Evolutionary conservation across 1,140 invertebrate genomes (phyloP).

Genomic region (Heterodera carotae): DNA sequence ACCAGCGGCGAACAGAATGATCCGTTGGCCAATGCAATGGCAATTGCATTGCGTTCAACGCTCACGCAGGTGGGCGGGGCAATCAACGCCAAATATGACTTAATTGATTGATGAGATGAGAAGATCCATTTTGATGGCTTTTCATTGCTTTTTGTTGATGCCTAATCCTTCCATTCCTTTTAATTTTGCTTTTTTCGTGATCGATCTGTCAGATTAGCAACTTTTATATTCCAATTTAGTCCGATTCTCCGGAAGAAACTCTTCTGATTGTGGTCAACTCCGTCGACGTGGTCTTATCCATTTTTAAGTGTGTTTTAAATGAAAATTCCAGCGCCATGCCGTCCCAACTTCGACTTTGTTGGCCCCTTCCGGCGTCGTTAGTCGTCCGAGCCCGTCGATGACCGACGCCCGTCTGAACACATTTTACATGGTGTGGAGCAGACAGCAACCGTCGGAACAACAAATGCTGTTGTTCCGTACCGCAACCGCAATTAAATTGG

Average conservation of each 20-base stretch:
- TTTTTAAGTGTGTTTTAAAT: slow-evolving; percentile 7
- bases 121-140: neutral
- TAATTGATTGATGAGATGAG: neutral
- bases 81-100: too few relatives aligned
- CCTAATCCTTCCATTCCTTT: too few relatives aligned
- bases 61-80: slow-evolving; percentile 32
- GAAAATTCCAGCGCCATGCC: neutral
- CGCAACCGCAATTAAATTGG: slow-evolving; percentile 44
- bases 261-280: slow-evolving; percentile 40
- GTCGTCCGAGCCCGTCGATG: slow-evolving; percentile 20
- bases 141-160: too few relatives aligned
- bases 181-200: too few relatives aligned
- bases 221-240: neutral
- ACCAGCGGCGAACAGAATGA: slow-evolving; percentile 52
- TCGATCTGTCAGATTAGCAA: too few relatives aligned
- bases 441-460: slow-evolving; percentile 6
- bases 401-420: slow-evolving; percentile 38
- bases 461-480: slow-evolving; percentile 40
- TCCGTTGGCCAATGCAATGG: slow-evolving; percentile 39
- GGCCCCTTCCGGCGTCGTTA: neutral
- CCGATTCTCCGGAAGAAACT: slow-evolving; percentile 34
- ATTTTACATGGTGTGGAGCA: slow-evolving; percentile 34
- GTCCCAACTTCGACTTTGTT: neutral
- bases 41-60: slow-evolving; percentile 36
- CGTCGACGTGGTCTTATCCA: slow-evolving; percentile 30